Evolutionary conservation across 2,113 vertebrate species (phyloP).

Genomic region (Nansenia antarctica): DNA sequence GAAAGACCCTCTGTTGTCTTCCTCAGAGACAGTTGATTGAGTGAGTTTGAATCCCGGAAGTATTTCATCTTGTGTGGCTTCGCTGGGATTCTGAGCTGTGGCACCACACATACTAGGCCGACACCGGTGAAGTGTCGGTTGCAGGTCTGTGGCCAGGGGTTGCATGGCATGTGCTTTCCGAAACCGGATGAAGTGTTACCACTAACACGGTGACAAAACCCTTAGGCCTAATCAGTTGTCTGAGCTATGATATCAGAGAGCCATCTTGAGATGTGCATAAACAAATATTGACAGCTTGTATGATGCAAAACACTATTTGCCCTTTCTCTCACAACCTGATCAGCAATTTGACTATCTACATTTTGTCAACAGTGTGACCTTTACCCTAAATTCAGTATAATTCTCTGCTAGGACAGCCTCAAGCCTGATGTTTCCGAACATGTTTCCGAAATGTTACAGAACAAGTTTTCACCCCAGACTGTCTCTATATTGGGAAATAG

Average conservation of each 20-base stretch:
- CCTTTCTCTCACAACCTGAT: not conserved
- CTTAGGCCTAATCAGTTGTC: too few relatives aligned
- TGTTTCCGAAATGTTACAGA: too few relatives aligned
- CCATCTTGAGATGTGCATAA: too few relatives aligned
- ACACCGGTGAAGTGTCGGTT: constrained; percentile 91
- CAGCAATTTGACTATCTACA: not conserved
- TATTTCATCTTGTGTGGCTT: constrained; percentile 88
- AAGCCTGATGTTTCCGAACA: too few relatives aligned
- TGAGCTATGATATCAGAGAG: too few relatives aligned
- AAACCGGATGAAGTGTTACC: not conserved
- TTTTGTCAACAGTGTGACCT: not conserved
- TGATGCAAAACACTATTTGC: not conserved
- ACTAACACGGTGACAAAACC: not conserved
- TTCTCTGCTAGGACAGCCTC: not conserved
- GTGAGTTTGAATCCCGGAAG: constrained; percentile 86
- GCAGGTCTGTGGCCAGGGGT: constrained; percentile 80
- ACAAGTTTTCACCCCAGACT: too few relatives aligned
- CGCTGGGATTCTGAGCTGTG: constrained; percentile 89
- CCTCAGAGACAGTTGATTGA: constrained; percentile 90
- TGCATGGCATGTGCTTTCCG: not conserved
- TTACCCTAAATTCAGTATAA: not conserved
- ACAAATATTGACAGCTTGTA: too few relatives aligned
- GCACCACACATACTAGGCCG: constrained; percentile 88
- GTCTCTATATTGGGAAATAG: too few relatives aligned
- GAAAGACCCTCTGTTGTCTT: constrained; percentile 11